Percentiles rank a stretch among this genome's conserved stretches.
phyloP scores from a whole-genome alignment of 2,113 vertebrate genomes.

The Scartelaos histophorus region DNA sequence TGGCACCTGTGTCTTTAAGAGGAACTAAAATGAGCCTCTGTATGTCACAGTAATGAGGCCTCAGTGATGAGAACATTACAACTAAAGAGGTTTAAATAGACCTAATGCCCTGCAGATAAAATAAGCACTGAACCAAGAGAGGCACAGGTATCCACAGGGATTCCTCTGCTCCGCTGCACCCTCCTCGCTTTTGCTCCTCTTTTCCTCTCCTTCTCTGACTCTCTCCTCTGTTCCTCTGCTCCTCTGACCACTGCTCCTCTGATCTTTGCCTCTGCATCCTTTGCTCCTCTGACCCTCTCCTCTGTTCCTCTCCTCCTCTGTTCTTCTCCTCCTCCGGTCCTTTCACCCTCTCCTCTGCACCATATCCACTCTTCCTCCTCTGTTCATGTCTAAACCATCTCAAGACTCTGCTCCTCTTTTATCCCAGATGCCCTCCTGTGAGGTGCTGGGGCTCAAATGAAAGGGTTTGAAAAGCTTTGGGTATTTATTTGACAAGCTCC shows the following conservation, averaged over 20 bases:
- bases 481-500: conserved; percentile 78
- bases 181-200: no score
- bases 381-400: not conserved
- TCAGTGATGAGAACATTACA: not conserved
- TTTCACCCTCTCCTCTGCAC: no score
- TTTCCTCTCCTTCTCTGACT: no score
- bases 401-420: not conserved
- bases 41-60: not conserved
- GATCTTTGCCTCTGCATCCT: no score
- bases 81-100: not conserved
- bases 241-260: no score
- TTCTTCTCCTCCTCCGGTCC: no score
- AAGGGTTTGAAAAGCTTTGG: conserved; percentile 75
- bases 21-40: not conserved
- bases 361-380: not conserved
- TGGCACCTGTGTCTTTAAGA: no score
- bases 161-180: no score
- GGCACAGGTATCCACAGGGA: not conserved
- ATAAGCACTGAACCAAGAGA: not conserved
- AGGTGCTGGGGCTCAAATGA: conserved; percentile 43
- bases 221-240: no score
- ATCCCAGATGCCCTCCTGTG: not conserved
- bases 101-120: not conserved
- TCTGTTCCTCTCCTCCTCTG: no score
- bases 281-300: no score